Base-by-base conservation (phyloP, 2,113 vertebrate genomes). In the Mormyrus iriodes region DNA sequence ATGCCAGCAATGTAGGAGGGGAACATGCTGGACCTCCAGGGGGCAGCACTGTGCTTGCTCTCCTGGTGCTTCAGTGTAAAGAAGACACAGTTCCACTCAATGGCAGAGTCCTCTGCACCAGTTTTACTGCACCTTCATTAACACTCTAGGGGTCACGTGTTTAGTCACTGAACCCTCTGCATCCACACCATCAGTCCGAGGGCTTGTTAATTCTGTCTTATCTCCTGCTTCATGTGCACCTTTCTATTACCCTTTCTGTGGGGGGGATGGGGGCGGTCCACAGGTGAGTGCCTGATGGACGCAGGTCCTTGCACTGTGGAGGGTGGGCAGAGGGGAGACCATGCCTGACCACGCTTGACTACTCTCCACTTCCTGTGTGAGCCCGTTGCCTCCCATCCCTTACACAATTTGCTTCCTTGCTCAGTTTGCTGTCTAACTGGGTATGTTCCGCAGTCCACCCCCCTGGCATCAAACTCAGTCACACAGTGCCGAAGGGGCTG, bases 1-100 rank as follows among this genome's bases (percentile, higher is more conserved):
- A 90, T 83, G 90, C 93, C 94, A 95, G 95, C 95, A 95, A n/a
- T n/a, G n/a, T n/a, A n/a, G n/a, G n/a, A n/a, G n/a, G n/a, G 94
- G 93, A 94, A 93, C 93, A 93, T 93, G 94, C 94, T 92, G 94
- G 93, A 94, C 92, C 93, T 95, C 94, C 94, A 89, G 91, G 89
- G 93, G 91, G 94, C 93, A 94, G 94, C 90, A 90, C 89, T 91
- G 91, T 93, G 92, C 15, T n/a, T 48, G 2, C 73, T 44, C 52
- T 27, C 8, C 49, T 51, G 84, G 84, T 10, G 49, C 48, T 27
- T 46, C n/a, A 31, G n/a, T 31, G n/a, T 69, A n/a, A 13, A 27
- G 61, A 12, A 27, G 58, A 65, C n/a, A 12, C 61, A 65, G 61
- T 5, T 27, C 58, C 58, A 65, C 24, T 65, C n/a, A 55, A 19